Percentiles rank a stretch among this genome's conserved stretches.
Evolutionary conservation across 2,797 vertebrate species (phyloP).

Genomic region (Galagoides demidoff): DNA sequence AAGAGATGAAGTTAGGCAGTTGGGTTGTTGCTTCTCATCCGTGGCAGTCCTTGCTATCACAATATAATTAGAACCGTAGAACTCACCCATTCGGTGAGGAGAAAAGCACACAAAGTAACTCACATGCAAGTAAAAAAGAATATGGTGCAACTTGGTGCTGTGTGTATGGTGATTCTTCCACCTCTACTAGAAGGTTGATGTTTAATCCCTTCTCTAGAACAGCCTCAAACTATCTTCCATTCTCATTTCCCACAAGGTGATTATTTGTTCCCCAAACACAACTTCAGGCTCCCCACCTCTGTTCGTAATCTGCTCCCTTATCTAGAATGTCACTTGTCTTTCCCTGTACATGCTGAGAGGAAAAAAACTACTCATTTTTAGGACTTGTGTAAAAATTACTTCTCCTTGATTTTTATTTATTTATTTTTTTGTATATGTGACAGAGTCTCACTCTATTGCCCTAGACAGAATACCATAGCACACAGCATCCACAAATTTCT

Average conservation of each 20-base stretch:
- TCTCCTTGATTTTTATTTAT: too few species aligned
- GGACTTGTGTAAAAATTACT: not conserved
- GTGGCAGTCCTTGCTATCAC: not conserved
- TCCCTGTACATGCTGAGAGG: not conserved
- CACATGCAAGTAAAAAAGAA: not conserved
- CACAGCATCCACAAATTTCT: too few species aligned
- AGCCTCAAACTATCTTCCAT: not conserved
- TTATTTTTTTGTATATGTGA: too few species aligned
- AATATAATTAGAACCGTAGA: not conserved
- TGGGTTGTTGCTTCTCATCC: not conserved
- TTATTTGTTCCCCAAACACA: not conserved
- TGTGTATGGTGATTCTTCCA: not conserved
- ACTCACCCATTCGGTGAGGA: not conserved
- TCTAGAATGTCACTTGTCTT: not conserved
- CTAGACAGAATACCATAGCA: too few species aligned
- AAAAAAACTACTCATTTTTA: not conserved
- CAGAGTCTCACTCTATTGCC: too few species aligned
- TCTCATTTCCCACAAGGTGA: not conserved
- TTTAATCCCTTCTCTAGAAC: not conserved
- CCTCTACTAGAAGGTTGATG: not conserved
- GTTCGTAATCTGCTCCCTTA: not conserved
- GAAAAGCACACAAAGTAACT: not conserved
- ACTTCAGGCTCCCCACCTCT: not conserved
- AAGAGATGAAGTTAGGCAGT: not conserved
- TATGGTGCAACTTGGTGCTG: not conserved